Evolutionary conservation across 2,797 vertebrate genomes (phyloP).

Genomic region (Falco berigora): DNA sequence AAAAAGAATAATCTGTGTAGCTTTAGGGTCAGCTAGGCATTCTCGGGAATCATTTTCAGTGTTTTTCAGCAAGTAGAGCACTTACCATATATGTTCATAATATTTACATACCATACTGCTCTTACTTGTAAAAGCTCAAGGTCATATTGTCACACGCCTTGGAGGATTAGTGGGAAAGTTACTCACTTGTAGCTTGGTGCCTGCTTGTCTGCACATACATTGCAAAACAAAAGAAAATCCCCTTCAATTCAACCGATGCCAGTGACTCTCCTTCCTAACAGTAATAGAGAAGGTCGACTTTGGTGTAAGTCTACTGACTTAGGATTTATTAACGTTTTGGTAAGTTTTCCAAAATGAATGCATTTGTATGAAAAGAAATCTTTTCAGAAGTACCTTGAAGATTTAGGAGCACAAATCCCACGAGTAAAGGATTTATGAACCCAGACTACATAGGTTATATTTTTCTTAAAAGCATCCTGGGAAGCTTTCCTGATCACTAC

Average conservation of each 20-base stretch:
- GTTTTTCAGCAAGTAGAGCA: slow-evolving; percentile 42
- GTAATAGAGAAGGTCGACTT: neutral
- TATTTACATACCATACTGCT: slow-evolving; percentile 57
- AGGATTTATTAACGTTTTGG: neutral
- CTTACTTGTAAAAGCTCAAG: slow-evolving; percentile 49
- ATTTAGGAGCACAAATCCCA: neutral
- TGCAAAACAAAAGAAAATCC: slow-evolving; percentile 62
- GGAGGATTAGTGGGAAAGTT: slow-evolving; percentile 63
- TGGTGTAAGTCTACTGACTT: neutral
- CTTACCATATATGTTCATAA: slow-evolving; percentile 64
- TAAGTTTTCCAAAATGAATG: neutral
- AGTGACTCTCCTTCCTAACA: neutral
- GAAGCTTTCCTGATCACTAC: neutral
- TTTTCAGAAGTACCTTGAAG: neutral
- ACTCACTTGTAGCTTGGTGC: slow-evolving; percentile 61
- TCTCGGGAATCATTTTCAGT: neutral
- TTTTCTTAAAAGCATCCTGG: neutral
- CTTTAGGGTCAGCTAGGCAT: slow-evolving; percentile 27
- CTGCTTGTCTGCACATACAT: slow-evolving; percentile 60
- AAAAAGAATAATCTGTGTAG: neutral
- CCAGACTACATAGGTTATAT: neutral
- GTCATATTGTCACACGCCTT: slow-evolving; percentile 59
- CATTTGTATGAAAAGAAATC: neutral
- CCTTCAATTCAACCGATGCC: slow-evolving; percentile 51
- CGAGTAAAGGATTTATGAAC: neutral